These are phyloP conservation scores for Megalonaias nervosa DNA, from an alignment of 1,140 invertebrate genomes.

Conservation along the genomic window DNA sequence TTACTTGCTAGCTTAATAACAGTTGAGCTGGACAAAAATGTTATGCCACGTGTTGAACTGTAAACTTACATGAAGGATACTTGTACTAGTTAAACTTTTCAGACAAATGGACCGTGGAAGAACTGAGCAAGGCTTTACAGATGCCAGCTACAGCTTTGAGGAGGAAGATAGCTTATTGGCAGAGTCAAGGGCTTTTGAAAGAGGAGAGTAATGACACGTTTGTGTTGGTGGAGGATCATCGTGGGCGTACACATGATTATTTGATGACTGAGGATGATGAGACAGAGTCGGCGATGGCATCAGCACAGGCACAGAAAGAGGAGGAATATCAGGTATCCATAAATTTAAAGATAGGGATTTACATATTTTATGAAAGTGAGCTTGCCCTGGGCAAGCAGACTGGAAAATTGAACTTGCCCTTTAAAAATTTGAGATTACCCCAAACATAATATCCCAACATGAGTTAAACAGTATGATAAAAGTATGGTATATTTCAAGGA, in stretches of 20 bases:
- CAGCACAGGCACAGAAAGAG: constrained; percentile 93
- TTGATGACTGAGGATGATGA: constrained; percentile 92
- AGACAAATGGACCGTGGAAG: constrained; percentile 87
- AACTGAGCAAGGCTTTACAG: constrained; percentile 87
- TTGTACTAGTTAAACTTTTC: constrained; percentile 16
- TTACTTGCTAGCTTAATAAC: no score
- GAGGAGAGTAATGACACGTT: constrained; percentile 85
- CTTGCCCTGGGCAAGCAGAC: no score
- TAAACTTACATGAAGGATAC: no score
- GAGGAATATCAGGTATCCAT: constrained; percentile 77
- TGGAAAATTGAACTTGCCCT: no score
- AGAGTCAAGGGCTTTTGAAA: constrained; percentile 82
- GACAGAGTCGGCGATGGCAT: constrained; percentile 91
- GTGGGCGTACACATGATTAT: constrained; percentile 67
- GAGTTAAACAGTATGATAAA: no score
- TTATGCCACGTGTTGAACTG: no score
- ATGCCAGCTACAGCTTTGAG: constrained; percentile 86
- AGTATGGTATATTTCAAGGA: no score
- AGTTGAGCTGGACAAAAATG: no score
- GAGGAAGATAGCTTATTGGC: constrained; percentile 92
- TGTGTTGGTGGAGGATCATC: constrained; percentile 82
- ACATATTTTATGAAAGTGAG: no score
- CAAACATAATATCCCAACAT: no score
- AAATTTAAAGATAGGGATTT: no score
- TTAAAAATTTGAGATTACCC: no score